Conservation (phyloP, 2,888 invertebrate species). For the Syrista parreyssii region DNA sequence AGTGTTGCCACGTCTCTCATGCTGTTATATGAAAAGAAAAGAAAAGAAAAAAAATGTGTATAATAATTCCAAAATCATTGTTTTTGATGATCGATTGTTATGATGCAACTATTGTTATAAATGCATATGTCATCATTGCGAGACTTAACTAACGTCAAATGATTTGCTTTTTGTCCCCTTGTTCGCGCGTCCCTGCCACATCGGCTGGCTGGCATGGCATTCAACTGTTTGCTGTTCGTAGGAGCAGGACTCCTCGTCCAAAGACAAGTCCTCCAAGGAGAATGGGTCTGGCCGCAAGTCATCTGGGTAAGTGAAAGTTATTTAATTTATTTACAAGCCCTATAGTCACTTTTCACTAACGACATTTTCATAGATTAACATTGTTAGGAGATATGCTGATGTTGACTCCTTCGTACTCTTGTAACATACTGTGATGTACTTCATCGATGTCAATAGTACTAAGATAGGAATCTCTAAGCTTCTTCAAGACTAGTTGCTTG, state of each 20-base stretch:
- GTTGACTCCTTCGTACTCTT: not conserved
- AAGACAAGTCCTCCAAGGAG: constrained; percentile 69
- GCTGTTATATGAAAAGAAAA: constrained; percentile 4
- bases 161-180: constrained; percentile 65
- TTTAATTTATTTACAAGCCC: constrained; percentile 4
- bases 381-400: not conserved
- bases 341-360: not conserved
- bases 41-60: constrained; percentile 12
- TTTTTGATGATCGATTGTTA: constrained; percentile 2
- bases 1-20: constrained; percentile 27
- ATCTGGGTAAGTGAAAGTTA: constrained; percentile 68
- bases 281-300: constrained; percentile 71
- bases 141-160: constrained; percentile 53
- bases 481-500: not conserved
- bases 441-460: not conserved
- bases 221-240: constrained; percentile 66
- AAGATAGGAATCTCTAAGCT: not conserved
- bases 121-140: constrained; percentile 11
- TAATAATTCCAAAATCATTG: constrained; percentile 4
- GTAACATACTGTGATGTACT: not conserved
- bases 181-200: constrained; percentile 64
- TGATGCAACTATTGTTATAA: not conserved
- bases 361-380: not conserved
- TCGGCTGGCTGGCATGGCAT: constrained; percentile 64
- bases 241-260: constrained; percentile 62